Evolutionary conservation across 2,888 invertebrate species (phyloP).

Genomic region (Coenonympha glycerion): DNA sequence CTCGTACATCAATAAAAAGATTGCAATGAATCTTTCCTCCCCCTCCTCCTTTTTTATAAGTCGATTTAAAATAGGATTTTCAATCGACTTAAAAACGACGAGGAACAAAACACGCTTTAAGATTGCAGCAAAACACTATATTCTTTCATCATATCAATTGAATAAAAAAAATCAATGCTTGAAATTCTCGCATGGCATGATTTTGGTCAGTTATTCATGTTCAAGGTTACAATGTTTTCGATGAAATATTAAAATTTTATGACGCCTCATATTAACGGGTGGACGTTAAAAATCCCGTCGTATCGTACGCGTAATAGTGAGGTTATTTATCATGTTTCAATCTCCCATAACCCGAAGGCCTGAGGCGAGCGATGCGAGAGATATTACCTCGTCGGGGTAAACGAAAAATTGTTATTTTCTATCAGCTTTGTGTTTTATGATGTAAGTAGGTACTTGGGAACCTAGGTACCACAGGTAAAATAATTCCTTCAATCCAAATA

Average conservation of each 20-base stretch:
- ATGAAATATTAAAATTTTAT: slow-evolving; percentile 30
- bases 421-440: neutral
- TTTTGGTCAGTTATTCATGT: neutral
- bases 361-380: slow-evolving; percentile 17
- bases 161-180: too few relatives aligned
- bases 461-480: too few relatives aligned
- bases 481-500: too few relatives aligned
- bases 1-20: too few relatives aligned
- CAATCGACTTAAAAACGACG: too few relatives aligned
- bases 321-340: slow-evolving; percentile 62
- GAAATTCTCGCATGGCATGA: neutral
- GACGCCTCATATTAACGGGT: slow-evolving; percentile 26
- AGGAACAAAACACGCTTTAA: too few relatives aligned
- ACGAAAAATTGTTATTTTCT: slow-evolving; percentile 15
- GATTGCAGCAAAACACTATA: too few relatives aligned
- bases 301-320: slow-evolving; percentile 31
- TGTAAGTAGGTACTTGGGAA: too few relatives aligned
- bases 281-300: slow-evolving; percentile 24
- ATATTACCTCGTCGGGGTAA: slow-evolving; percentile 17
- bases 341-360: slow-evolving; percentile 38
- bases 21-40: too few relatives aligned
- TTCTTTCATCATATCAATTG: too few relatives aligned
- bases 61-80: too few relatives aligned
- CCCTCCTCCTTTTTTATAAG: too few relatives aligned
- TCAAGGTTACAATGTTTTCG: slow-evolving; percentile 18